Evolutionary conservation across 2,797 vertebrate genomes (phyloP), one percentile per base, ranked within the genome.

Genomic region (Sebastolobus alascanus): DNA sequence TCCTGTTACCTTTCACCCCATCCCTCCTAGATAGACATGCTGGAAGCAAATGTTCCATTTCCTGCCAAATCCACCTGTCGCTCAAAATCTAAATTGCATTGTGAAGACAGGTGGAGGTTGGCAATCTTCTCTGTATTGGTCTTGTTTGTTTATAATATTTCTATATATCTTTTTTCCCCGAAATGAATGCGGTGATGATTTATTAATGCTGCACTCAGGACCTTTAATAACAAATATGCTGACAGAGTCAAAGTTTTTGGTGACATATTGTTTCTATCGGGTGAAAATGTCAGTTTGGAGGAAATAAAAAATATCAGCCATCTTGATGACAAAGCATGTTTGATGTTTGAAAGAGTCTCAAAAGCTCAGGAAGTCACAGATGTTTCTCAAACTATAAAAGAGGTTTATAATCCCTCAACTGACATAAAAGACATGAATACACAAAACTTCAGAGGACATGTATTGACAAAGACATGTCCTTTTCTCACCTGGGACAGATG

Each of bases 401-500:
- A 77, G 35, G 4, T 14, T 35, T 18, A 72, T 38, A 58, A 70
- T 83, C 60, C 56, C 82, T 78, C 61, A 70, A 63, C 1, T 55
- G 8, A 54, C 35, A 12, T 9, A 27, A 70, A 22, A 9, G 29
- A 37, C 37, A 40, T 13, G 14, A 55, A 82, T 9, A 70, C 43
- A 1, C 43, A 69, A 22, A 58, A 55, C 50, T 10, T 59, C 3
- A 67, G 25, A 58, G 38, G 37, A 64, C 29, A 37, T 8, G 58
- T 31, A 40, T 68, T 61, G 12, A 79, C 6, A 29, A 79, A 22
- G n/a, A 27, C 11, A n/a, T 9, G 6, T 52, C 12, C 29, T 46
- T 4, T 43, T 38, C 63, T 91, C 84, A 99, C 98, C 98, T 94
- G 98, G 98, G 86, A 99, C 96, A 0, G 98, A 99, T 12, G 98